Percentiles rank a stretch among this genome's conserved stretches.
phyloP scores from a whole-genome alignment of 2,797 vertebrate genomes.

The Nothura maculosa region DNA sequence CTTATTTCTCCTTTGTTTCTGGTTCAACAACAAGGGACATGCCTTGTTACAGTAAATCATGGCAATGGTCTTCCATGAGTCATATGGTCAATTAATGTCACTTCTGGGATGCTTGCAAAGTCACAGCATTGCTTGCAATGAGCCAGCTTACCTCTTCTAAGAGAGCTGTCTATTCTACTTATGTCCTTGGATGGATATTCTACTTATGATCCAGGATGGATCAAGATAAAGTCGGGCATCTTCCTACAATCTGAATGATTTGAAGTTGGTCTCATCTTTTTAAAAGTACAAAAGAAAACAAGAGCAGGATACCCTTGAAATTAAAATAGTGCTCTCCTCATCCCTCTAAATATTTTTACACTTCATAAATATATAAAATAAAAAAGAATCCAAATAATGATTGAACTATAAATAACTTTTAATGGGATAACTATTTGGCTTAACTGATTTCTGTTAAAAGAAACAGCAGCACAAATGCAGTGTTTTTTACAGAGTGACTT shows the following conservation, averaged over 20 bases:
- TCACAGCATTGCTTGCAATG: background rate
- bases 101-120: background rate
- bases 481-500: background rate
- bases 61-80: background rate
- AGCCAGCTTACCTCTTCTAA: background rate
- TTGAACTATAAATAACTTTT: slow-evolving; percentile 1
- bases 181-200: background rate
- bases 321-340: background rate
- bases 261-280: background rate
- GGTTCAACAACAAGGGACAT: background rate
- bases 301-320: background rate
- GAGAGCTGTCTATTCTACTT: background rate
- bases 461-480: background rate
- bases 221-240: background rate
- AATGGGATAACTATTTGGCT: background rate
- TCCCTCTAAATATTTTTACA: slow-evolving; percentile 4
- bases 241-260: background rate
- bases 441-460: background rate
- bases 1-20: background rate
- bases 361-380: background rate
- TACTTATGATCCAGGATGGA: background rate
- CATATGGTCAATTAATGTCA: background rate
- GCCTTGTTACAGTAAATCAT: background rate
- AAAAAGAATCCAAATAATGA: background rate
- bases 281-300: background rate